Evolutionary conservation across 2,888 invertebrate genomes (phyloP), one percentile per base, ranked within the genome.

Genomic region (Lumbricus terrestris): DNA sequence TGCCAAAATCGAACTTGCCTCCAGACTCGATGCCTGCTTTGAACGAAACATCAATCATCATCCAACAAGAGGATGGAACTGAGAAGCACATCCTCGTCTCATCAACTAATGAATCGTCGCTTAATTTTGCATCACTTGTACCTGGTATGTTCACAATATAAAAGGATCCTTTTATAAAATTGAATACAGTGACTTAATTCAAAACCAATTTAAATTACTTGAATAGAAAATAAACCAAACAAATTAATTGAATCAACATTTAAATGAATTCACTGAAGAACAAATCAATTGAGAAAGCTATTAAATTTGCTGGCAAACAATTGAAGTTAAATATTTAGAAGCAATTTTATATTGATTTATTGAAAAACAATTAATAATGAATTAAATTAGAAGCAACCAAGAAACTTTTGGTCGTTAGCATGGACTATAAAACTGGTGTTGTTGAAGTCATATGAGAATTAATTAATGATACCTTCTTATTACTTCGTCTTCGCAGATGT

Each of bases 51-150:
- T 20, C 90, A n/a, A 90, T 90, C 33, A 83, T 89, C 20, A 82
- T 89, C 18, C 89, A 91, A 88, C 90, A 91, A 15, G 90, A 88
- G 5, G 91, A 91, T 69, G 91, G 91, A 37, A 90, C 90, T 3
- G 42, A 91, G 82, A 91, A 90, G 8, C 91, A 91, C 38, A 89
- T 91, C 69, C 34, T 85, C 20, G 85, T 85, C 35, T 85, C 85
- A 34, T 85, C 85, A 85, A 13, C 85, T 35, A 5, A 34, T 23
- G 18, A 34, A 35, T 15, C 85, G 35, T 85, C 85, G 20, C 85
- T 85, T 23, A 33, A 18, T 33, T 85, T 85, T 37, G 37, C 85
- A 85, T 37, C 85, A 23, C 85, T 85, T 34, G 37, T 37, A 23
- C 37, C 85, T 35, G 85, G 85, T 85, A 85, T 85, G 8, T 69